These are phyloP conservation scores for Chalcosyrphus nemorum DNA, from an alignment of 2,888 invertebrate genomes.

Conservation along the genomic window DNA sequence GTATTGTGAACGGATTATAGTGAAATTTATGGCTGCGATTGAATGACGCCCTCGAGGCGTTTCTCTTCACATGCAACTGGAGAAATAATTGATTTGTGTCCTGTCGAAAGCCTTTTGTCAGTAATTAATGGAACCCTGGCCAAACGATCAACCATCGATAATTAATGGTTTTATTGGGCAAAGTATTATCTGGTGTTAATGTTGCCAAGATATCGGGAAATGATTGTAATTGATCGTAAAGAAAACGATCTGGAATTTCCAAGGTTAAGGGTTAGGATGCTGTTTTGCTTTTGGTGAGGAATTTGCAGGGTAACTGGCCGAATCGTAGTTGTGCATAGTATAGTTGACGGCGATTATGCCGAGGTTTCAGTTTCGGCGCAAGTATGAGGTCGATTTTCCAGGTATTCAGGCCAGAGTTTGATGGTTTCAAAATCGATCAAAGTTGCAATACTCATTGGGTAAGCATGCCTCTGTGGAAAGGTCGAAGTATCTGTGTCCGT, in stretches of 20 bases:
- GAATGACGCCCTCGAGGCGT: slow-evolving; percentile 65
- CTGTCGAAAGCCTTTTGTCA: slow-evolving; percentile 66
- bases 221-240: not conserved
- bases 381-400: too few relatives aligned
- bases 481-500: too few relatives aligned
- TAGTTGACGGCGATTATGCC: too few relatives aligned
- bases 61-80: slow-evolving; percentile 55
- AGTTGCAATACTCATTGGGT: too few relatives aligned
- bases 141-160: slow-evolving; percentile 41
- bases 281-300: too few relatives aligned
- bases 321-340: too few relatives aligned
- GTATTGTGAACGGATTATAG: slow-evolving; percentile 66
- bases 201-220: not conserved
- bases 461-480: too few relatives aligned
- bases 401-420: too few relatives aligned
- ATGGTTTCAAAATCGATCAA: too few relatives aligned
- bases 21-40: slow-evolving; percentile 66
- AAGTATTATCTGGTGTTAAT: not conserved
- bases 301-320: too few relatives aligned
- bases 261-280: too few relatives aligned
- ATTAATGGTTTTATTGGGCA: slow-evolving; percentile 27
- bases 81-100: slow-evolving; percentile 68
- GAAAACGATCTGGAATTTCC: not conserved
- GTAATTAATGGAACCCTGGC: slow-evolving; percentile 59
- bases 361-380: too few relatives aligned